phyloP scores from a whole-genome alignment of 2,888 invertebrate genomes.

The Disparrhopalites patrizii region DNA sequence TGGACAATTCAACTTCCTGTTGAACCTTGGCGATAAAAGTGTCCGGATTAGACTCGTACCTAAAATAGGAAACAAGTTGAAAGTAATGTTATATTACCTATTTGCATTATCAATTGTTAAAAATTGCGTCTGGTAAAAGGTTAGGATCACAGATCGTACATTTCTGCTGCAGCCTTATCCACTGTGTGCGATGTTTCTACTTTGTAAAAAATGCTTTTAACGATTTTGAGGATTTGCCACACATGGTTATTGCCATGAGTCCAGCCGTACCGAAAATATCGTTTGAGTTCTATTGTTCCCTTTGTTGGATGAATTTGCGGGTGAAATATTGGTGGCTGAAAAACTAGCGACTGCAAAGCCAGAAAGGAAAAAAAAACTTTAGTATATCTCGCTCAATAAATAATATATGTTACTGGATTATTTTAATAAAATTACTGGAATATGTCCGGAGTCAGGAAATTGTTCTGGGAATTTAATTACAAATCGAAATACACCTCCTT shows the following conservation, averaged over 20 bases:
- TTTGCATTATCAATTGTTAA: neutral
- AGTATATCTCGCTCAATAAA: no score
- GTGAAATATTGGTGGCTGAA: constrained; percentile 33
- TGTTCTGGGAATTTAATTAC: constrained; percentile 76
- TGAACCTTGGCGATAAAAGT: constrained; percentile 22
- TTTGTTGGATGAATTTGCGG: constrained; percentile 29
- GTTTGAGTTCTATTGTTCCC: constrained; percentile 29
- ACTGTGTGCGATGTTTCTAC: constrained; percentile 26
- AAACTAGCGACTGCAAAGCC: constrained; percentile 20
- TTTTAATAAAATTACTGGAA: constrained; percentile 58
- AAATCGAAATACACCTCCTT: constrained; percentile 87
- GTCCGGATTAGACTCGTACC: constrained; percentile 24
- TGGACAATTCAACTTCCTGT: constrained; percentile 26
- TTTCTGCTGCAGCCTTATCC: constrained; percentile 31
- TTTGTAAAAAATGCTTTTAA: constrained; percentile 32
- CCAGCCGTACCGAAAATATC: constrained; percentile 31
- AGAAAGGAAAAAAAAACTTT: no score
- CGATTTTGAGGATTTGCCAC: constrained; percentile 32
- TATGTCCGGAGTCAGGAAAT: constrained; percentile 76
- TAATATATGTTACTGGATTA: no score
- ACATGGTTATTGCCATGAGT: constrained; percentile 21
- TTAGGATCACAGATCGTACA: constrained; percentile 21
- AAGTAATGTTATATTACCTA: neutral
- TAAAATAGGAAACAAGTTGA: constrained; percentile 5
- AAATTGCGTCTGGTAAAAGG: no score